Conservation (phyloP, 2,113 vertebrate species). For the cat (Felis catus) region DNA sequence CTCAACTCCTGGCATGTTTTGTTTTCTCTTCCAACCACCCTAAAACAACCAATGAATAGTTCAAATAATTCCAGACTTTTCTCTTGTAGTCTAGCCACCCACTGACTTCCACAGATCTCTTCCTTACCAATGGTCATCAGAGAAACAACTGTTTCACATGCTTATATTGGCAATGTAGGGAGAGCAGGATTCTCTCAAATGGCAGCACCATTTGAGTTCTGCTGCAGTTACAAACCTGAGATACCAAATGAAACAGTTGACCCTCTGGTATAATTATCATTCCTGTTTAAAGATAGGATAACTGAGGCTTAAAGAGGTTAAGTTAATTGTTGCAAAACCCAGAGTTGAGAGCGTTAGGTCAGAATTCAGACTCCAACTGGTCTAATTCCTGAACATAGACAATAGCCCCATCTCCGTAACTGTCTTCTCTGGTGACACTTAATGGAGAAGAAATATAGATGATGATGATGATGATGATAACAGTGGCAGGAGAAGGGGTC, state of each 20-base stretch:
- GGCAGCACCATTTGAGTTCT: background rate
- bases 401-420: background rate
- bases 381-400: background rate
- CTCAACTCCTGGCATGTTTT: background rate
- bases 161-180: too few relatives aligned
- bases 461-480: too few relatives aligned
- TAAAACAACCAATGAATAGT: background rate
- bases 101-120: background rate
- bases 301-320: background rate
- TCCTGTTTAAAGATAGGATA: background rate
- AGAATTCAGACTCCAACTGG: background rate
- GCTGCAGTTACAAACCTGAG: background rate
- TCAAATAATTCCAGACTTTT: background rate
- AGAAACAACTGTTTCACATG: background rate
- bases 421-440: background rate
- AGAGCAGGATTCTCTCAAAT: background rate
- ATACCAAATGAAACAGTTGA: background rate
- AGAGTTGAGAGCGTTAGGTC: background rate
- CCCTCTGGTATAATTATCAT: background rate
- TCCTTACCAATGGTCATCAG: background rate
- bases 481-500: background rate
- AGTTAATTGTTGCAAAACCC: background rate
- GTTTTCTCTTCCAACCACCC: background rate
- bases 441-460: background rate
- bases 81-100: background rate